Base-by-base conservation (phyloP, 2,888 invertebrate genomes). In the Anagyrus pseudococci region DNA sequence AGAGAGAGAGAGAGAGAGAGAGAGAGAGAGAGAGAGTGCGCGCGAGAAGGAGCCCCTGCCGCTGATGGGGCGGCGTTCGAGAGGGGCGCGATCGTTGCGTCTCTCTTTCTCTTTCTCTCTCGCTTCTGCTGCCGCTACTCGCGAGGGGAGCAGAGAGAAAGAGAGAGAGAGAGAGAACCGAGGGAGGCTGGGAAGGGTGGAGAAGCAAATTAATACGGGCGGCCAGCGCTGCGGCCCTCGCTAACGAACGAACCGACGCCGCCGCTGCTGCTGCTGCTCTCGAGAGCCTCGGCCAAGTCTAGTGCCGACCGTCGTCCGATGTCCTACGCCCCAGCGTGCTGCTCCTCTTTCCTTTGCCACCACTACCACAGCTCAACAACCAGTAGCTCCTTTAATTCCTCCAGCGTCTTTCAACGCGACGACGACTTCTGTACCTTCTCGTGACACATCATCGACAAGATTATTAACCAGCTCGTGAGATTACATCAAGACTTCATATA, bases 161-260 rank as follows among this genome's bases (percentile, higher is more conserved):
- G 47, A 2, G 4, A 44, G 46, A n/a, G n/a, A n/a, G n/a, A n/a
- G n/a, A 46, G 53, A 33, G 48, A 47, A 54, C 33, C 53, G 50
- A 55, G 50, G 56, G 64, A 60, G 58, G 55, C 53, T 52, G 67
- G 56, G 69, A 70, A 71, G 72, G 75, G 76, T 74, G 74, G 77
- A 67, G 69, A 78, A 77, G 79, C 77, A 77, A 79, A 79, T 79
- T 79, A 79, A 79, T 79, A 78, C 78, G 75, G 76, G 75, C 74
- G 77, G 73, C 74, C 75, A 74, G n/a, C n/a, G n/a, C n/a, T 77
- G 75, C 77, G 76, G 74, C 73, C 74, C 74, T 75, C 73, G 76
- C 75, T 79, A 78, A 79, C 78, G 78, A 79, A 78, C 76, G 77
- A 77, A 75, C 74, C 75, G 75, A 76, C 75, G 78, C 77, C 56